Evolutionary conservation across 2,113 vertebrate genomes (phyloP), one percentile per base, ranked within the genome.

Genomic region (Cebus imitator): DNA sequence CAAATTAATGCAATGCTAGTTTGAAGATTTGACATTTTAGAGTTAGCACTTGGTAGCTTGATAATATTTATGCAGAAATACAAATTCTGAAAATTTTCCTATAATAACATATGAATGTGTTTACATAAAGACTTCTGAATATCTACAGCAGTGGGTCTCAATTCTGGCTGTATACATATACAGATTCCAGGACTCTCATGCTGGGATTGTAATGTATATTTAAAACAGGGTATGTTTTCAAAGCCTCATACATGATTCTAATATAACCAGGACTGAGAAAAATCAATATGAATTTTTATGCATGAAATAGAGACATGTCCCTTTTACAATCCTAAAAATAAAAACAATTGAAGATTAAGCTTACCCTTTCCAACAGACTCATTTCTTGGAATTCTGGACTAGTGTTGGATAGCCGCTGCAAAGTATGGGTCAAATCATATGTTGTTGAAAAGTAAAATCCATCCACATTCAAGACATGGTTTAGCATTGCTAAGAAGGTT

Each of bases 351-450:
- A 91, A 52, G 12, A 0, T 81, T 43, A 94, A 87, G 32, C 99
- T 99, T 98, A 99, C 99, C 99, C 99, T 99, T 98, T 99, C 99
- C 55, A 99, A 98, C 2, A 99, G 99, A 96, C 99, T 99, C 99
- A 99, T 99, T 98, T 99, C 99, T 97, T 99, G 99, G 90, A 99
- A 99, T 97, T 99, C 99, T 0, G 99, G 99, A 98, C 99, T 99
- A 0, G 99, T 99, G 98, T 99, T 99, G 43, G 99, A 99, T 70
- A 99, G 97, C 2, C 99, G 99, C 32, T 99, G 99, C 97, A 99
- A 98, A 6, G 99, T 99, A 95, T 99, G 99, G 0, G 99, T 99
- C 96, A 99, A 97, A 98, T 99, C 99, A 0, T 99, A 99, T 0
- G 99, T 99, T 2, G 99, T 99, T 23, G 99, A 99, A 97, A 99